Base-by-base conservation (phyloP, 1,140 invertebrate genomes). In the Aphelenchoides besseyi region DNA sequence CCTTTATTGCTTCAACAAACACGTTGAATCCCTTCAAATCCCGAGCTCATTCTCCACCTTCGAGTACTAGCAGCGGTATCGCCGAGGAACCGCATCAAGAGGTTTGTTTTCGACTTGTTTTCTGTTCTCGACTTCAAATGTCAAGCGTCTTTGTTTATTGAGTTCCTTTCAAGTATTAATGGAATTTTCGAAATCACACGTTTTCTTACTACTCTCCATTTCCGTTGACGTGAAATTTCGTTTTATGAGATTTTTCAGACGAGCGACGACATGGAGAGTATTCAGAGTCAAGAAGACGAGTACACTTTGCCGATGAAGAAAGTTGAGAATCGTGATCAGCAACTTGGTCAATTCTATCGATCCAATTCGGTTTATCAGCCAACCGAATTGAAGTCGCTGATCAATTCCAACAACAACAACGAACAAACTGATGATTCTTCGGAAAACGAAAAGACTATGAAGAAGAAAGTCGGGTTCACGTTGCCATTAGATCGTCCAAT, bases 241-340 rank as follows among this genome's bases (percentile, higher is more conserved):
- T 48, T 48, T 12, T 16, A 48, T 12, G 41, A 48, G 41, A 23
- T 48, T 48, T 64, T 64, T 64, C 28, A 64, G 62, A 64, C 62
- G 9, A 41, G 32, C 33, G 62, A 64, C 33, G 62, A 64, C 23
- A 5, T 64, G 62, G 62, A 64, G 26, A 64, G 62, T 29, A 35
- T 64, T 23, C 3, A 5, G 28, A 64, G 62, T 28, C 3, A 64
- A 23, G 62, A 64, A 5, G 62, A 64, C 5, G 5, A 59, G 5
- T 18, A 8, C 5, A 5, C 5, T 8, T 8, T 18, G 26, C 5
- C 23, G 5, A 48, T 48, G 41, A 48, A 48, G 23, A n/a, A n/a
- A n/a, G n/a, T n/a, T n/a, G 41, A 23, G 12, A 5, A 33, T 8
- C 18, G 5, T 5, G 16, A 5, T 5, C 26, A 5, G 55, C 55